phyloP scores from a whole-genome alignment of 2,888 invertebrate genomes.

The Gymnosoma rotundatum region DNA sequence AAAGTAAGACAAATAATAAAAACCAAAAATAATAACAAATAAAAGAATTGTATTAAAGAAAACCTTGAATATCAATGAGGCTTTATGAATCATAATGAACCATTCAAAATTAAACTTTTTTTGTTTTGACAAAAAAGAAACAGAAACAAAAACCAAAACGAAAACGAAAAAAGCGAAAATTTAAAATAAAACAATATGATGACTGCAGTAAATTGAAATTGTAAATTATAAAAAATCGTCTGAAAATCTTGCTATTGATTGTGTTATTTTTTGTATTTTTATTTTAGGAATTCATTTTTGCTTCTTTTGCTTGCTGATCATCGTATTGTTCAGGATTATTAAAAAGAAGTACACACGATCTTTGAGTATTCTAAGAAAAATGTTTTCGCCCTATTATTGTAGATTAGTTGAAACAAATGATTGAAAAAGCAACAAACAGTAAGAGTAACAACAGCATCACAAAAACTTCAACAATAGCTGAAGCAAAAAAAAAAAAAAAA shows the following conservation, averaged over 20 bases:
- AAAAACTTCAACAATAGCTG: conserved; percentile 22
- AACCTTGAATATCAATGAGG: conserved; percentile 67
- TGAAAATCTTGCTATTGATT: conserved; percentile 63
- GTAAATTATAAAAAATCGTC: conserved; percentile 63
- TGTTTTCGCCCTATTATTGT: conserved; percentile 60
- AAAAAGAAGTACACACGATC: conserved; percentile 50
- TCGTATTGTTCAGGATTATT: conserved; percentile 54
- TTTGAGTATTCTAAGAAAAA: conserved; percentile 58
- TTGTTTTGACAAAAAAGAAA: conserved; percentile 42
- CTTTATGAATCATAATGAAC: conserved; percentile 68
- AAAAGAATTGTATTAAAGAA: conserved; percentile 65
- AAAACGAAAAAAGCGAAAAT: conserved; percentile 30
- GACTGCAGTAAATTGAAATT: conserved; percentile 64
- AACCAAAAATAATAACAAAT: conserved; percentile 55
- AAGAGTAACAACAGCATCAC: conserved; percentile 4
- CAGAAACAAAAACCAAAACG: conserved; percentile 37
- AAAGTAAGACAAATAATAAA: conserved; percentile 9
- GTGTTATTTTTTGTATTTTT: conserved; percentile 53
- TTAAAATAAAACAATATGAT: conserved; percentile 56
- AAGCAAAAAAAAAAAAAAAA: conserved; percentile 6
- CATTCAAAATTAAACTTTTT: conserved; percentile 63
- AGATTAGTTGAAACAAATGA: conserved; percentile 62
- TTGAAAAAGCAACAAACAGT: conserved; percentile 18
- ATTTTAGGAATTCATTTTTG: conserved; percentile 37
- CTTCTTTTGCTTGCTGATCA: conserved; percentile 34